Evolutionary conservation across 2,797 vertebrate genomes (phyloP), one percentile per base, ranked within the genome.

Genomic region (Falco peregrinus): DNA sequence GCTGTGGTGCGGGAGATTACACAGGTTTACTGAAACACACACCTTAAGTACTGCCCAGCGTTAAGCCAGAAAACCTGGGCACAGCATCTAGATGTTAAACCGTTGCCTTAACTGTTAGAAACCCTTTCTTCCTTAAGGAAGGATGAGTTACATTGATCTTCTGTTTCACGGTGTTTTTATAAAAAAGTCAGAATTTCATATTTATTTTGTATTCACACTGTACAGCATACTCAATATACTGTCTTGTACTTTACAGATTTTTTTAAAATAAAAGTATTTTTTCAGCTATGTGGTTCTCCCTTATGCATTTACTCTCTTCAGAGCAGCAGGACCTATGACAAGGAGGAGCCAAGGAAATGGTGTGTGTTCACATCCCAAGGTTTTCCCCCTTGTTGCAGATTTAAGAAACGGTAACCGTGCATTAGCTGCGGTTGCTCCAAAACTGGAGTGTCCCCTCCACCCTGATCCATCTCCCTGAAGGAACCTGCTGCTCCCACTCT

Each of bases 191-290:
- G 20, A 16, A 50, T 41, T 35, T 43, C 4, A 0, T 68, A 63
- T 77, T 69, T 90, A 33, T 78, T 91, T 82, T 82, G 76, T 45
- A 70, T 54, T 67, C 33, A 33, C 3, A 33, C 3, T 6, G 61
- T 43, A 50, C 43, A 64, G 39, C 60, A 64, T 45, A 54, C 25
- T 64, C 37, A 10, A 68, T 65, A 33, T 2, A 31, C 69, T 50
- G 39, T 39, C 33, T 43, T 63, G 59, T 71, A 89, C 43, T 68
- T 53, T 6, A 9, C 57, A 24, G 15, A 16, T 14, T 35, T 84
- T 77, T 77, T 35, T 3, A 7, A 9, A 94, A 74, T 87, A 87
- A 90, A 95, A 74, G 18, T 56, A n/a, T 35, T 69, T 92, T 92
- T 84, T 84, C 47, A 90, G 11, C 47, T n/a, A 3, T 4, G 28